phyloP scores from a whole-genome alignment of 1,140 invertebrate genomes.

The Bilobella aurantiaca region DNA sequence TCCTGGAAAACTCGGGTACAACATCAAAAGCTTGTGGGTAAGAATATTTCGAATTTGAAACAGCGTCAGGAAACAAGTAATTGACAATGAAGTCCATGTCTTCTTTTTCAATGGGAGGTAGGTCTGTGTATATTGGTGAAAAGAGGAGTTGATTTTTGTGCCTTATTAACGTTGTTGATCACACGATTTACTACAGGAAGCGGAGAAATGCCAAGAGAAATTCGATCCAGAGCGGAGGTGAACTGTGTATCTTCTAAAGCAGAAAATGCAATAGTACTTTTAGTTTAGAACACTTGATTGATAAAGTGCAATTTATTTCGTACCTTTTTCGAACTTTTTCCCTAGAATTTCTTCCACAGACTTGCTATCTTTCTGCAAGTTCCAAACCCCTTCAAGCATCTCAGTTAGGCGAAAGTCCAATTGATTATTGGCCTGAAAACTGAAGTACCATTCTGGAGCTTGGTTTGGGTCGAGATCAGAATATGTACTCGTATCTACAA shows the following conservation, averaged over 20 bases:
- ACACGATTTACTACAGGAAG: constrained; percentile 27
- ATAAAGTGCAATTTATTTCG: constrained; percentile 2
- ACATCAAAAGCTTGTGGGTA: constrained; percentile 33
- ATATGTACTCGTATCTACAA: constrained; percentile 76
- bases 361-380: constrained; percentile 42
- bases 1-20: constrained; percentile 25
- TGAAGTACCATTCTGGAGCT: constrained; percentile 58
- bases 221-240: constrained; percentile 42
- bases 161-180: constrained; percentile 37
- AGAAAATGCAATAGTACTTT: not conserved
- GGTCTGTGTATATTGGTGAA: constrained; percentile 38
- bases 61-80: constrained; percentile 81
- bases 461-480: constrained; percentile 76
- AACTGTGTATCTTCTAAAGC: not conserved
- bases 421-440: constrained; percentile 45
- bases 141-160: constrained; percentile 34
- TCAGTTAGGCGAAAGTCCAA: constrained; percentile 56
- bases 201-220: constrained; percentile 39
- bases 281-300: not conserved
- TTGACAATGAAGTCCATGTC: constrained; percentile 65
- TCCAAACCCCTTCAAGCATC: constrained; percentile 49
- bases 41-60: constrained; percentile 42
- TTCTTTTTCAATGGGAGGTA: constrained; percentile 64
- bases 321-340: constrained; percentile 41
- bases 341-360: constrained; percentile 50